Base-by-base conservation (phyloP, 2,888 invertebrate genomes). In the Hirtodrosophila alboralis region DNA sequence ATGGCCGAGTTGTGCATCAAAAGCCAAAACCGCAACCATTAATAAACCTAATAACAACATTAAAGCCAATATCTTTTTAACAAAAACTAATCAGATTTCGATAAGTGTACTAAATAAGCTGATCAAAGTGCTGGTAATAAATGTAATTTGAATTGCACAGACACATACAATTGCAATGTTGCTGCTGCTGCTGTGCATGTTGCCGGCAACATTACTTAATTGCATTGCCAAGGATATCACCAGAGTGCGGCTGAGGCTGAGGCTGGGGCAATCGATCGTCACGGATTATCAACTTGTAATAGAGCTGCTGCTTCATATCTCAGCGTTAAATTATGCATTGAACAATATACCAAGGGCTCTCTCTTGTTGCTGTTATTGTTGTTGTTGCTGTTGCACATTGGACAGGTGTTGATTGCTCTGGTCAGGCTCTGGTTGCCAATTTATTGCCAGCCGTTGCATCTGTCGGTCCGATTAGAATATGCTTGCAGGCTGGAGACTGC, bases 401-500 rank as follows among this genome's bases (percentile, higher is more conserved):
- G 83, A 83, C 88, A 88, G 88, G 88, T 88, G 88, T 88, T 89
- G 88, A 88, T 89, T 88, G 88, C 75, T 68, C 56, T 61, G 64
- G 66, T 64, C 64, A 59, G 62, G 41, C 54, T 66, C 53, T 57
- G 37, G 49, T 61, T 62, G 67, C 52, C 53, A 59, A 71, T 56
- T 60, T 70, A 72, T 59, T 44, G 68, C 67, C 51, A 34, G 40
- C 49, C 36, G 67, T 53, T 43, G 62, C 58, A 60, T 60, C 63
- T 59, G 43, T 52, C 59, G 56, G 52, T 64, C 51, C 70, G 79
- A 69, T 79, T 78, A 70, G 75, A 69, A 75, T 70, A 65, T 53
- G 56, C 62, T 64, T 45, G 51, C 60, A 61, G 38, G 28, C 27
- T 14, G 43, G 34, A 43, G 37, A 30, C 48, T 26, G n/a, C 57